Base-by-base conservation (phyloP, 2,113 vertebrate genomes). In the Myotis yumanensis region DNA sequence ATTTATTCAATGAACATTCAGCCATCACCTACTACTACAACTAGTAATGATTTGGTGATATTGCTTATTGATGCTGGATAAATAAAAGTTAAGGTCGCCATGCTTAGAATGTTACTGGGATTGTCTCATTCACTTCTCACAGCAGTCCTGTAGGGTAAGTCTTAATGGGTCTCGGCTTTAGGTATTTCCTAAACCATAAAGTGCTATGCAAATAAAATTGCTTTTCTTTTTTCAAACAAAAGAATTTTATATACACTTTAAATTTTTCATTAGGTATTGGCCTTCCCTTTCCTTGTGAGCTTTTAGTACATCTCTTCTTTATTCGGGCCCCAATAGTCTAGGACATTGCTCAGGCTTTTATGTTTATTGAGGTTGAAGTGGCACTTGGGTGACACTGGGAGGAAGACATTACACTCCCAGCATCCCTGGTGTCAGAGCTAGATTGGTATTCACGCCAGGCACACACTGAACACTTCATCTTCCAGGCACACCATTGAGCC, bases 341-440 rank as follows among this genome's bases (percentile, higher is more conserved):
- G 79, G 76, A 82, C 22, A 30, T 43, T 52, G 52, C 80, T 66
- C 52, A 23, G 64, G 94, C 68, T 25, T 76, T 81, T 20, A 16
- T 43, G 37, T 81, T 97, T 91, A 93, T 62, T 66, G 79, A 85
- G 86, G 91, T 83, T 51, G 54, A 95, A 54, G 66, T 72, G 93
- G 1, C 0, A 28, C 79, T 72, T n/a, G 0, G 3, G 73, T 40
- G 69, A 92, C 95, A 90, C 48, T 48, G 76, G 77, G 40, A 71
- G 76, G 87, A 94, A 93, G 22, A 43, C 75, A 80, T 35, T 3
- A 0, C 46, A 40, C 77, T 69, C 62, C 76, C 25, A 28, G 4
- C 89, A 79, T 77, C 48, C 43, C 52, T 51, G 43, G n/a, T 72
- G 40, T 46, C 0, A 46, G 0, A 86, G 25, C 17, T 12, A 68